A percentile compares a stretch with the other conserved stretches of the same genome.
Conservation (phyloP, 2,797 vertebrate genomes). For the Pristis pectinata region DNA sequence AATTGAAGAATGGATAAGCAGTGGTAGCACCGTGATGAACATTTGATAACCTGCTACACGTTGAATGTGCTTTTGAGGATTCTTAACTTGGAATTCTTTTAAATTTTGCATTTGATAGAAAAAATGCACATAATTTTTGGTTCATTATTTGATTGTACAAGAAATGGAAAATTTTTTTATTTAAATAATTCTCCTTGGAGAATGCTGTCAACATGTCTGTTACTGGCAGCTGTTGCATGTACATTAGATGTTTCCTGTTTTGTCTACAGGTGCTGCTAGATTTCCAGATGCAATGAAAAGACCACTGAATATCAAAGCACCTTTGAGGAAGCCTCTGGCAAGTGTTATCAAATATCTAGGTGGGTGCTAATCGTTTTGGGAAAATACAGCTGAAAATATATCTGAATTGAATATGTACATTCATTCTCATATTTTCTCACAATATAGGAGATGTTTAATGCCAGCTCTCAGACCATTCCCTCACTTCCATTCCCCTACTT, state of each 20-base stretch:
- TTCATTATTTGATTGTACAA: too few relatives aligned
- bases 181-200: background rate
- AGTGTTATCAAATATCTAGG: slow-evolving; percentile 92
- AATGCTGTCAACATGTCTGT: background rate
- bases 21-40: background rate
- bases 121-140: background rate
- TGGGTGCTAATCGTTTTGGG: slow-evolving; percentile 51
- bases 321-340: slow-evolving; percentile 82
- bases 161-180: background rate
- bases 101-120: background rate
- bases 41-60: too few relatives aligned
- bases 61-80: background rate
- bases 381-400: background rate
- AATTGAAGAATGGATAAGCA: background rate
- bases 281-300: slow-evolving; percentile 79
- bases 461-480: too few relatives aligned
- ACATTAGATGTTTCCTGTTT: slow-evolving; percentile 45
- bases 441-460: too few relatives aligned
- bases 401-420: background rate
- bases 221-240: background rate
- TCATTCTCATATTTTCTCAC: too few relatives aligned
- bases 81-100: background rate
- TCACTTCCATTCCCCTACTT: too few relatives aligned
- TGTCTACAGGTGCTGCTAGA: slow-evolving; percentile 83
- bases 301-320: slow-evolving; percentile 78